Conservation (phyloP, 2,113 vertebrate genomes). For the Micromys minutus region DNA sequence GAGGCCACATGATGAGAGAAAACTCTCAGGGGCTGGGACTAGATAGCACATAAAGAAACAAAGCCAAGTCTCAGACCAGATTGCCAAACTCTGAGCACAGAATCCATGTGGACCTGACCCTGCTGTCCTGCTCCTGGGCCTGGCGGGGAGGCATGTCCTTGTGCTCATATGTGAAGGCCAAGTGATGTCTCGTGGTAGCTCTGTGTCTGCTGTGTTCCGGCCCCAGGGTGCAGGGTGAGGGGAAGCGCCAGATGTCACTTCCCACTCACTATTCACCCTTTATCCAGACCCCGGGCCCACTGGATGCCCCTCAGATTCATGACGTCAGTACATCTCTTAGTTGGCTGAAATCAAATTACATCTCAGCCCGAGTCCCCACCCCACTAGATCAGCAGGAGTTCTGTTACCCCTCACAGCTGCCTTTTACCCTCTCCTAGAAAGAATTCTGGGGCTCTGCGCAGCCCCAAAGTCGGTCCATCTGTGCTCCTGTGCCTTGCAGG, state of each 20-base stretch:
- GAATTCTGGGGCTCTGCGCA: background rate
- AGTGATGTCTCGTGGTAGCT: slow-evolving; percentile 38
- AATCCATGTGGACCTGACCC: slow-evolving; percentile 36
- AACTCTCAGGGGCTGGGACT: background rate
- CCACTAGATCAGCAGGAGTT: background rate
- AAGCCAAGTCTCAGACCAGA: slow-evolving; percentile 31
- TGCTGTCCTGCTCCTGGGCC: slow-evolving; percentile 38
- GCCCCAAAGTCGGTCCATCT: background rate
- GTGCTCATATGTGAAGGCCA: slow-evolving; percentile 74
- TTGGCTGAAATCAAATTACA: slow-evolving; percentile 61
- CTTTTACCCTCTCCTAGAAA: background rate
- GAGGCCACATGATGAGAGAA: background rate
- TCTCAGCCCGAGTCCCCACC: slow-evolving; percentile 42
- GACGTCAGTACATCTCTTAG: slow-evolving; percentile 39
- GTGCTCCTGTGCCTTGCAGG: background rate
- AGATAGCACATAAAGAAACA: background rate
- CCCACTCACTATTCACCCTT: slow-evolving; percentile 45
- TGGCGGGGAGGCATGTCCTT: slow-evolving; percentile 57
- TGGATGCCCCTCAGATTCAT: slow-evolving; percentile 38
- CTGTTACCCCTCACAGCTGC: background rate
- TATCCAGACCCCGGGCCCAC: slow-evolving; percentile 51
- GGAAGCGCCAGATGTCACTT: slow-evolving; percentile 71
- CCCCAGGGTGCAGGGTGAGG: slow-evolving; percentile 58
- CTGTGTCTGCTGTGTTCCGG: slow-evolving; percentile 56
- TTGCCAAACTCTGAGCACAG: slow-evolving; percentile 15